Conservation (phyloP, 2,888 invertebrate genomes). For the Anaspis maculata region DNA sequence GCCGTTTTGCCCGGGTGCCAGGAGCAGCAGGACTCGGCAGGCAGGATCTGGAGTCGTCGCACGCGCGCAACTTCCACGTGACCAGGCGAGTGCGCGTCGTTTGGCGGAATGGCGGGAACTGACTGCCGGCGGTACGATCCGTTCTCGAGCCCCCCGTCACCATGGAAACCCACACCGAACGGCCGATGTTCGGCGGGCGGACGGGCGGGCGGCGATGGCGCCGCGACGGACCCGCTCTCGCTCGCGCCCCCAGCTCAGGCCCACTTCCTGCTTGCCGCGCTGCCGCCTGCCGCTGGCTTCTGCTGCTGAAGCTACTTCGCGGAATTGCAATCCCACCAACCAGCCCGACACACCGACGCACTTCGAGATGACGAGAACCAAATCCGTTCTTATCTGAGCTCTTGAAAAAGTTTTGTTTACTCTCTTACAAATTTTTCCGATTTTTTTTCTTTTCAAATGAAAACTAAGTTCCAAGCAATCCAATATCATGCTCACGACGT, state of each 20-base stretch:
- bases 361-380: too few species aligned
- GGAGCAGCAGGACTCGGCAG: conserved; percentile 27
- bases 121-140: conserved; percentile 28
- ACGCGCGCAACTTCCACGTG: conserved; percentile 34
- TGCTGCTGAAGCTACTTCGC: conserved; percentile 15
- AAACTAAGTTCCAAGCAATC: too few species aligned
- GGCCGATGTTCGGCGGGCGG: conserved; percentile 24
- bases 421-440: too few species aligned
- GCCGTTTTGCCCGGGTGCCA: conserved; percentile 32
- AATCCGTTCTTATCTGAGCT: too few species aligned
- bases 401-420: too few species aligned
- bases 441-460: too few species aligned
- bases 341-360: too few species aligned
- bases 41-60: conserved; percentile 33
- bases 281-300: too few species aligned
- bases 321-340: conserved; percentile 27
- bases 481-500: too few species aligned
- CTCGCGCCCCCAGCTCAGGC: conserved; percentile 5
- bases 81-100: conserved; percentile 43
- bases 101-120: conserved; percentile 41
- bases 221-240: conserved; percentile 35
- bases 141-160: conserved; percentile 34
- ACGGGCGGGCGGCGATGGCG: conserved; percentile 33
- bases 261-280: background rate
- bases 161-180: conserved; percentile 40